These are phyloP conservation scores for Tipula helvola DNA, from an alignment of 2,888 invertebrate species.

Conservation along the genomic window DNA sequence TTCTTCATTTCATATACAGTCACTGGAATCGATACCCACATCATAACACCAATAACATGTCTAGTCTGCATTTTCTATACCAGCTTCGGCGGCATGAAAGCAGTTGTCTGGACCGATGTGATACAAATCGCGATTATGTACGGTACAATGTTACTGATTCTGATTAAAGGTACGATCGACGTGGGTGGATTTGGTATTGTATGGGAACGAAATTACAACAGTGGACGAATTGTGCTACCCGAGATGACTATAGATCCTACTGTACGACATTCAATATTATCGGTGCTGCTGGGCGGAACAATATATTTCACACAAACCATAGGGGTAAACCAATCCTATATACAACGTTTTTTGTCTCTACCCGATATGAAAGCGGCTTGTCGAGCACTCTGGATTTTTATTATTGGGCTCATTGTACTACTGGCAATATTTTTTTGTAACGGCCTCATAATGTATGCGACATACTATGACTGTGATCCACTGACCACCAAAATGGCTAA, in stretches of 20 bases:
- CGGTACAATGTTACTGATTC: conserved; percentile 41
- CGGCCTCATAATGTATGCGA: conserved; percentile 60
- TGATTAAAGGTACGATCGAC: conserved; percentile 42
- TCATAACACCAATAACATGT: conserved; percentile 53
- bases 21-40: conserved; percentile 51
- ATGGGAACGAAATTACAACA: conserved; percentile 42
- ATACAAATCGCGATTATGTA: conserved; percentile 45
- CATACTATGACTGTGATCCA: conserved; percentile 65
- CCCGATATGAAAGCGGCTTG: conserved; percentile 53
- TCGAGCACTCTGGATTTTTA: conserved; percentile 53
- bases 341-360: conserved; percentile 38
- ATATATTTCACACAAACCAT: conserved; percentile 27
- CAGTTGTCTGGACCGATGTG: conserved; percentile 51
- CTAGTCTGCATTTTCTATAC: conserved; percentile 64
- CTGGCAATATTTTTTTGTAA: conserved; percentile 39
- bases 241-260: conserved; percentile 51
- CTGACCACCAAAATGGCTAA: conserved; percentile 59
- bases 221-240: conserved; percentile 46
- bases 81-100: conserved; percentile 46
- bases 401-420: conserved; percentile 38
- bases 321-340: conserved; percentile 34
- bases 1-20: conserved; percentile 40
- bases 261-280: conserved; percentile 44
- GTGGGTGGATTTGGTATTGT: conserved; percentile 44
- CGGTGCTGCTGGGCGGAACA: conserved; percentile 42